Conservation (phyloP, 2,113 vertebrate species). For the Hemiscyllium ocellatum region DNA sequence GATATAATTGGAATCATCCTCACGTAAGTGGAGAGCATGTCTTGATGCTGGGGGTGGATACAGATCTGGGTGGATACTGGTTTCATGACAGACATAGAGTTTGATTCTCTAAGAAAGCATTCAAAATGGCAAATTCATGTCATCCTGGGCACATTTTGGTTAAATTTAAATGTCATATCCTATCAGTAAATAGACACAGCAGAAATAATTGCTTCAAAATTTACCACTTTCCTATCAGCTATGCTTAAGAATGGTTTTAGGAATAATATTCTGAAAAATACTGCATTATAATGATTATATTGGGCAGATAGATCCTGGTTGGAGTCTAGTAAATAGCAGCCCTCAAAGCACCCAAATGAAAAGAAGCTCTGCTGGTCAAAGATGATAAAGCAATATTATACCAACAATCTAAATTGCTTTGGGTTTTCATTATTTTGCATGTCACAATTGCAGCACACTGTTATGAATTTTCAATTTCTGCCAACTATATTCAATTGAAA, state of each 20-base stretch:
- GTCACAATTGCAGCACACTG: neutral
- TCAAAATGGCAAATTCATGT: neutral
- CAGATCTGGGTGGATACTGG: neutral
- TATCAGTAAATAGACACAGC: neutral
- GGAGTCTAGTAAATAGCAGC: neutral
- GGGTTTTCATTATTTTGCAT: neutral
- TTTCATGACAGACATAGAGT: neutral
- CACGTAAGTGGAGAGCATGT: too few species aligned
- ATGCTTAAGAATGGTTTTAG: neutral
- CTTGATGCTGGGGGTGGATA: too few species aligned
- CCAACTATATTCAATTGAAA: neutral
- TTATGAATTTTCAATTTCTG: slow-evolving; percentile 3
- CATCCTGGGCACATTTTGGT: neutral
- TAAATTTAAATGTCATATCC: neutral
- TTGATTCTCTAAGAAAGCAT: neutral
- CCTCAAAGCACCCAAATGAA: neutral
- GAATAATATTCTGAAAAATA: neutral
- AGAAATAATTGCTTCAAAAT: neutral
- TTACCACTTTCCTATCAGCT: neutral
- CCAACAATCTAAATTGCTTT: slow-evolving; percentile 24
- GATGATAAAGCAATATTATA: slow-evolving; percentile 4
- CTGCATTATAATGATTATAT: neutral
- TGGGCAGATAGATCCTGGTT: neutral
- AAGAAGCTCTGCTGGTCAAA: neutral
- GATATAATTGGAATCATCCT: neutral